phyloP scores from a whole-genome alignment of 2,888 invertebrate species.

The Phania funesta region DNA sequence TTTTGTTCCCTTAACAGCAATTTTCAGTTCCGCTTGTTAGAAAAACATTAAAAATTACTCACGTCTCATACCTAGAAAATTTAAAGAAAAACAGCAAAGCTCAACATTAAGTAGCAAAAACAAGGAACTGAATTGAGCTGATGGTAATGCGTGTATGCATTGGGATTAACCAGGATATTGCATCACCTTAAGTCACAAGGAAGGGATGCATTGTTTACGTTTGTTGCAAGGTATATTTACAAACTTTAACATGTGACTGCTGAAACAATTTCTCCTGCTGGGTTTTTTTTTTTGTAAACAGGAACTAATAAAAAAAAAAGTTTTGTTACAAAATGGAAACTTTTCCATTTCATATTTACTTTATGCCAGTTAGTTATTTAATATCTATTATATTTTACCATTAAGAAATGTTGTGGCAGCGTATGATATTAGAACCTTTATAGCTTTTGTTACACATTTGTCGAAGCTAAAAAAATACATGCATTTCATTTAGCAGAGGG shows the following conservation, averaged over 20 bases:
- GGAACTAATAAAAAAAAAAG: too few relatives aligned
- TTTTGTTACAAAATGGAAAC: conserved; percentile 20
- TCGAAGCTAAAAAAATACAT: too few relatives aligned
- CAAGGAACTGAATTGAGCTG: conserved; percentile 1
- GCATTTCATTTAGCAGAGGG: too few relatives aligned
- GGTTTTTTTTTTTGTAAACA: neutral
- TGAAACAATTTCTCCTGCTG: neutral
- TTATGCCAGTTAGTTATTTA: conserved; percentile 39
- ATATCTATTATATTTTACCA: neutral
- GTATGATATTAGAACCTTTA: neutral
- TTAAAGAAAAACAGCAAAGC: neutral
- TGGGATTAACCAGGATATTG: conserved; percentile 48
- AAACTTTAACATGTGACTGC: conserved; percentile 57
- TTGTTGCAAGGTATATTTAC: too few relatives aligned
- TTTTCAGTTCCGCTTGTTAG: conserved; percentile 37
- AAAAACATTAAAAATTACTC: too few relatives aligned
- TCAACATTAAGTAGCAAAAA: conserved; percentile 22
- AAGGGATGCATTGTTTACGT: conserved; percentile 33
- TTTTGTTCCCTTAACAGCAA: conserved; percentile 25
- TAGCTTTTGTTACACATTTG: too few relatives aligned
- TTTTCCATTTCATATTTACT: conserved; percentile 41
- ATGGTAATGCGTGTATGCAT: conserved; percentile 34
- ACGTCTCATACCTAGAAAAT: too few relatives aligned
- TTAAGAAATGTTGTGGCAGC: neutral
- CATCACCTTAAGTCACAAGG: conserved; percentile 38